Conservation (phyloP, 2,888 invertebrate genomes). For the Leptothorax acervorum region DNA sequence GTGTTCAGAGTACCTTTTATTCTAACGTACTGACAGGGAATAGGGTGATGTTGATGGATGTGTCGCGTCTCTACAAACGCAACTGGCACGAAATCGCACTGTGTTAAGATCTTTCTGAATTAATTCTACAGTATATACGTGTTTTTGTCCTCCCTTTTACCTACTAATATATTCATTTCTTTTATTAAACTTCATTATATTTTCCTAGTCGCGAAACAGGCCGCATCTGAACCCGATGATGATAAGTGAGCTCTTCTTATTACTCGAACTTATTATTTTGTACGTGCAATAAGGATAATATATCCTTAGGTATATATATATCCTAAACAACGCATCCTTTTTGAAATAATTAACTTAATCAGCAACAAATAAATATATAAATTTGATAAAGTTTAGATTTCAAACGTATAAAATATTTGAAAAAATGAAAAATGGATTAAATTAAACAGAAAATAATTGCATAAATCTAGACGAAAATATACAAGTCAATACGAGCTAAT, state of each 20-base stretch:
- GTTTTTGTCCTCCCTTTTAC: slow-evolving; percentile 59
- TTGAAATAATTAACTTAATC: not conserved
- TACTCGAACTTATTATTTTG: slow-evolving; percentile 21
- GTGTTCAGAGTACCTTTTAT: not conserved
- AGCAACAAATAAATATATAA: not conserved
- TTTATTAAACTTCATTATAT: slow-evolving; percentile 59
- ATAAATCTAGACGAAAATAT: not conserved
- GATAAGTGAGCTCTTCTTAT: slow-evolving; percentile 33
- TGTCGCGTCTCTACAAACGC: slow-evolving; percentile 32
- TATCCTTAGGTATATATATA: not conserved
- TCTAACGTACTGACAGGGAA: not conserved
- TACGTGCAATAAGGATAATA: slow-evolving; percentile 1
- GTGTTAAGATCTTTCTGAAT: slow-evolving; percentile 70
- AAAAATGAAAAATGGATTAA: not conserved
- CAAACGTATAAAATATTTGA: not conserved
- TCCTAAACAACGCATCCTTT: not conserved
- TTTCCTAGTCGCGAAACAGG: slow-evolving; percentile 59
- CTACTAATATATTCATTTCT: slow-evolving; percentile 57
- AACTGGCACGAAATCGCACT: slow-evolving; percentile 73
- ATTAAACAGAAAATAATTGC: not conserved
- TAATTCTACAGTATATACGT: slow-evolving; percentile 68
- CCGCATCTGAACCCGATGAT: slow-evolving; percentile 46
- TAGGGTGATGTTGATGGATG: not conserved
- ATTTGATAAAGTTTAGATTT: not conserved
- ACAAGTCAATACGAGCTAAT: not conserved